These are phyloP conservation scores for Marcusenius ussheri DNA, from an alignment of 2,113 vertebrate species.

Conservation along the genomic window DNA sequence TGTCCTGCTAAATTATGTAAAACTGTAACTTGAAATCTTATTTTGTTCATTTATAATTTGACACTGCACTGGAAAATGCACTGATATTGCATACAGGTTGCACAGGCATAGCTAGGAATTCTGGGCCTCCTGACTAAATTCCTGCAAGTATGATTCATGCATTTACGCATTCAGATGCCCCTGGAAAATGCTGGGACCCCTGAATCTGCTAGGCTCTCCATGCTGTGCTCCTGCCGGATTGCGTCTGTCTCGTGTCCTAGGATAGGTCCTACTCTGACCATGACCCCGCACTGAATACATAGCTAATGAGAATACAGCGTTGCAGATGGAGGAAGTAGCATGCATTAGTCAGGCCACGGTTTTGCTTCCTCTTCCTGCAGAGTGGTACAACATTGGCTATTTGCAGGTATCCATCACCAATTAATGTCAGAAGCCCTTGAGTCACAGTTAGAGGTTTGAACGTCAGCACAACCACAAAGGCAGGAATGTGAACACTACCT, in stretches of 20 bases:
- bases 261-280: background rate
- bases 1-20: background rate
- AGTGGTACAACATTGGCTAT: background rate
- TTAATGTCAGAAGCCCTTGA: background rate
- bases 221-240: background rate
- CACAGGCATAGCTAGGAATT: background rate
- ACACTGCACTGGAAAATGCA: too few relatives aligned
- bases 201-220: background rate
- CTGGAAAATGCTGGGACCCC: background rate
- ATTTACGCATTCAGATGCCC: background rate
- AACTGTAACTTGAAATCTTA: background rate
- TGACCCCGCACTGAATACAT: background rate
- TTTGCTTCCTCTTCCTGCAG: background rate
- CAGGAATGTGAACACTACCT: background rate
- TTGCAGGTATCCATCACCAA: background rate
- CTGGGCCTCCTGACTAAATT: background rate
- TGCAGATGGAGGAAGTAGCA: background rate
- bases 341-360: background rate
- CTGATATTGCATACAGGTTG: background rate
- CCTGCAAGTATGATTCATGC: background rate
- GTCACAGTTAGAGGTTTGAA: background rate
- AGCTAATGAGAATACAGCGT: background rate
- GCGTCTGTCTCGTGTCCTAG: background rate
- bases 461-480: background rate
- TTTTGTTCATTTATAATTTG: background rate